phyloP scores from a whole-genome alignment of 2,888 invertebrate genomes.

The Drosophila pegasa region DNA sequence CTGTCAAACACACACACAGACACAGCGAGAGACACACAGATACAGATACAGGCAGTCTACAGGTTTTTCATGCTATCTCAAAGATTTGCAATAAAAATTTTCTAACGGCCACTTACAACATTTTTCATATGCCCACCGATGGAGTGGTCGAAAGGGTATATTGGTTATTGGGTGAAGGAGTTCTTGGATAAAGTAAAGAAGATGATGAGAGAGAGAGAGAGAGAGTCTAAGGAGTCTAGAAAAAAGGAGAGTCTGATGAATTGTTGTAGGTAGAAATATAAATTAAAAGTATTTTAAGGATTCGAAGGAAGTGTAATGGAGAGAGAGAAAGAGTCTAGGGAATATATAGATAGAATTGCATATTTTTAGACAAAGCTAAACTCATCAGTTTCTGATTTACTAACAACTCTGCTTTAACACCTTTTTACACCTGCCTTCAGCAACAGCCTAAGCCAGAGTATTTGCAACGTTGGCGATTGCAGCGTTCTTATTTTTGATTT shows the following conservation, averaged over 20 bases:
- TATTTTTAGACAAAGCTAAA: too few relatives aligned
- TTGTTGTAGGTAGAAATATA: too few relatives aligned
- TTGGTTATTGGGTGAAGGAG: neutral
- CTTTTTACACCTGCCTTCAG: neutral
- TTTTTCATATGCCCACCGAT: conserved; percentile 15
- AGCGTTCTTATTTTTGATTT: neutral
- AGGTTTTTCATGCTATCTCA: conserved; percentile 31
- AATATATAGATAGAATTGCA: too few relatives aligned
- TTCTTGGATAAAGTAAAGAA: neutral
- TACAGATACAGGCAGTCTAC: neutral
- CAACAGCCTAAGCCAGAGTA: neutral
- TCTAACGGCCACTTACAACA: conserved; percentile 29
- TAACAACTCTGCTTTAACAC: too few relatives aligned
- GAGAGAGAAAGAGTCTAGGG: too few relatives aligned
- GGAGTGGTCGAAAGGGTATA: neutral
- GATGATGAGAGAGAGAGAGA: neutral
- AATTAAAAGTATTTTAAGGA: neutral
- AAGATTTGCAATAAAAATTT: conserved; percentile 42
- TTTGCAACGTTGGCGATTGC: neutral
- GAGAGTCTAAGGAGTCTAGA: too few relatives aligned
- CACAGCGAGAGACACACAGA: too few relatives aligned
- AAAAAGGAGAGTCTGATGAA: too few relatives aligned
- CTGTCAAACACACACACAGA: conserved; percentile 6
- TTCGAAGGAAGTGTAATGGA: too few relatives aligned
- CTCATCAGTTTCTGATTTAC: too few relatives aligned